Conservation (phyloP, 37 sponge, comb jelly and placozoan genomes). For the Bolinopsis microptera region DNA sequence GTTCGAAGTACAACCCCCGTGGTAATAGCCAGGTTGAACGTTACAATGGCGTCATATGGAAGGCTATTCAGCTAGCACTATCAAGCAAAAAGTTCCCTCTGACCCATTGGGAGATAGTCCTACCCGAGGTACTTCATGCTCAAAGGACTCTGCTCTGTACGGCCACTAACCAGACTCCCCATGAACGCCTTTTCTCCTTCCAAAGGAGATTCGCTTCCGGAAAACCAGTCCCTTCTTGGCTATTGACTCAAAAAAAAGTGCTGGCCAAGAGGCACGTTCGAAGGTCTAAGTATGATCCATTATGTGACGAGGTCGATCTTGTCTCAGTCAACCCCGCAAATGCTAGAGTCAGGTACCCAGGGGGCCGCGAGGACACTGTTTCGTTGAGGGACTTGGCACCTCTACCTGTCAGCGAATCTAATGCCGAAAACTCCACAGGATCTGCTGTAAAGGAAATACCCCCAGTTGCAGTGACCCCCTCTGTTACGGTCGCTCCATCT, state of each 20-base stretch:
- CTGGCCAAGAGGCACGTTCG: not conserved
- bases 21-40: not conserved
- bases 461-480: too few relatives aligned
- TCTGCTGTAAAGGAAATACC: too few relatives aligned
- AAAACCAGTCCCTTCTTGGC: not conserved
- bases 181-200: not conserved
- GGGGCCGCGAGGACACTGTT: not conserved
- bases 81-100: not conserved
- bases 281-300: not conserved
- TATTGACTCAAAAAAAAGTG: not conserved
- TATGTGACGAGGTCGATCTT: not conserved
- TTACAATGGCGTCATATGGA: not conserved
- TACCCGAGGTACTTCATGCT: not conserved
- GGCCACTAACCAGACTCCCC: not conserved
- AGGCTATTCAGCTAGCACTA: not conserved
- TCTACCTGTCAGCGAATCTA: too few relatives aligned
- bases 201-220: not conserved
- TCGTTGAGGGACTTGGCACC: not conserved
- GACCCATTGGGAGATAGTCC: not conserved
- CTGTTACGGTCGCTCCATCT: too few relatives aligned
- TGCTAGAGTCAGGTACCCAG: not conserved
- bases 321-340: not conserved
- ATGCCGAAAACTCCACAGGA: too few relatives aligned
- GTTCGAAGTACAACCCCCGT: not conserved
- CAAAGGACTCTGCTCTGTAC: not conserved